Conservation (phyloP, 2,797 vertebrate genomes). For the Peromyscus nudipes region DNA sequence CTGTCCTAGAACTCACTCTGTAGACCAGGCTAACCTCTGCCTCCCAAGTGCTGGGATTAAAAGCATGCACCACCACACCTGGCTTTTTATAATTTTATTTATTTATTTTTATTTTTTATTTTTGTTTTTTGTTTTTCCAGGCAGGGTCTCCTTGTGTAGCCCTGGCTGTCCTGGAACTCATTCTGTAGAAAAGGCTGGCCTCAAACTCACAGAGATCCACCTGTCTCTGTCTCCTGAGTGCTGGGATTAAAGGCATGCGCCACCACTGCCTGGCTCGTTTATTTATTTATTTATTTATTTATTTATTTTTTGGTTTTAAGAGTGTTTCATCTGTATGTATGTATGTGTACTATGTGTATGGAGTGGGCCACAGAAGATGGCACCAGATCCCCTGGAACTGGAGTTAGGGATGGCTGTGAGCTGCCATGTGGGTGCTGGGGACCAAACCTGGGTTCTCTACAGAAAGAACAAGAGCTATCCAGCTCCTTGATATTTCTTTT, state of each 20-base stretch:
- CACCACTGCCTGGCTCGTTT: too few relatives aligned
- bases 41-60: background rate
- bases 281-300: too few relatives aligned
- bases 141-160: background rate
- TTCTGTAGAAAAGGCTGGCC: background rate
- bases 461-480: background rate
- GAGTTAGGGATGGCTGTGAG: background rate
- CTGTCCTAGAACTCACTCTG: background rate
- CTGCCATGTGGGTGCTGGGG: background rate
- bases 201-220: background rate
- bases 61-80: too few relatives aligned
- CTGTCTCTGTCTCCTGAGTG: background rate
- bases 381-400: background rate
- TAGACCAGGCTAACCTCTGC: background rate
- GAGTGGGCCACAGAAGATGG: background rate
- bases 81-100: too few relatives aligned
- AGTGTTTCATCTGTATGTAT: background rate
- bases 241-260: too few relatives aligned
- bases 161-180: background rate
- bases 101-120: background rate
- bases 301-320: too few relatives aligned
- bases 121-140: fast-evolving
- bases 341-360: background rate
- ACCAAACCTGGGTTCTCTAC: background rate
- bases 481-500: background rate